A percentile compares a stretch with the other conserved stretches of the same genome.
These are phyloP conservation scores for Brachypodius melanocephalos DNA, from an alignment of 2,113 vertebrate species.

Conservation along the genomic window DNA sequence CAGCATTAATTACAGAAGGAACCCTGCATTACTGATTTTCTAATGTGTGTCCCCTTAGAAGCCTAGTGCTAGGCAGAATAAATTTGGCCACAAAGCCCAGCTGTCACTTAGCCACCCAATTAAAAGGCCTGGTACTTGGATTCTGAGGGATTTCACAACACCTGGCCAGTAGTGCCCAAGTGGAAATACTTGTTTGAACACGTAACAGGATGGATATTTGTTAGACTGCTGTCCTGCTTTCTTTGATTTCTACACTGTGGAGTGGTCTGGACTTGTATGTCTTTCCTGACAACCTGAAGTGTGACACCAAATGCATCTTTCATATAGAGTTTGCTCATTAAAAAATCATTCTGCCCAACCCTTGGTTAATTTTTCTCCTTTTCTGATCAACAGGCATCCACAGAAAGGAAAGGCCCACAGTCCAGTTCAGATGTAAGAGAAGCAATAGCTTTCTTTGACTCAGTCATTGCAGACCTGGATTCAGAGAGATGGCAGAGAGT, in stretches of 20 bases:
- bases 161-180: background rate
- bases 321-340: background rate
- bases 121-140: background rate
- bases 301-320: background rate
- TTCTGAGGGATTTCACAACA: background rate
- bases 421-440: conserved; percentile 79
- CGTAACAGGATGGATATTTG: background rate
- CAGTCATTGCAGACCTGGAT: conserved; percentile 89
- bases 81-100: background rate
- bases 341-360: background rate
- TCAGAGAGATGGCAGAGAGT: conserved; percentile 74
- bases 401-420: conserved; percentile 42
- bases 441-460: conserved; percentile 89
- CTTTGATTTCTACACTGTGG: background rate
- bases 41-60: background rate
- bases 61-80: background rate
- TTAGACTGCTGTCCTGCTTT: background rate
- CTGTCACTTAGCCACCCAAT: background rate
- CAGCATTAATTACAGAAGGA: conserved; percentile 31
- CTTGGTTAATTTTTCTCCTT: background rate
- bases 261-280: background rate
- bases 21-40: background rate
- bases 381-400: conserved; percentile 25
- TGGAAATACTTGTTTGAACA: background rate
- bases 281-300: background rate